phyloP scores from a whole-genome alignment of 2,888 invertebrate species.

The Esperia sulphurella region DNA sequence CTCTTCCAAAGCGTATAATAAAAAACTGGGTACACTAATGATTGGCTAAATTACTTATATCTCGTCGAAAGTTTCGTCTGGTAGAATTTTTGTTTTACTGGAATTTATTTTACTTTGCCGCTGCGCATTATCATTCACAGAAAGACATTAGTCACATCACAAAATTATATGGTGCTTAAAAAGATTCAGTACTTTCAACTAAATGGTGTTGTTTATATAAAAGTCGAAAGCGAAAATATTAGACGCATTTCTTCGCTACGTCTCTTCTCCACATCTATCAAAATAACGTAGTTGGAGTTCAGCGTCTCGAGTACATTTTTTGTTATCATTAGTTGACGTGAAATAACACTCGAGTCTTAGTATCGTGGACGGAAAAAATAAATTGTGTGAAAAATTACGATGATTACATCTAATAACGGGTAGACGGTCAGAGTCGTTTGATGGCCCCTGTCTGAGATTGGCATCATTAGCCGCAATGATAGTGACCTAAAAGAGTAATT shows the following conservation, averaged over 20 bases:
- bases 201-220: background rate
- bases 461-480: slow-evolving; percentile 73
- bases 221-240: background rate
- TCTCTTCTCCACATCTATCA: background rate
- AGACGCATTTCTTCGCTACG: background rate
- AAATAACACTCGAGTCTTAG: slow-evolving; percentile 58
- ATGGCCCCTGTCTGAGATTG: slow-evolving; percentile 66
- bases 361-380: slow-evolving; percentile 64
- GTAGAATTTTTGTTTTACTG: too few relatives aligned
- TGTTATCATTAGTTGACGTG: slow-evolving; percentile 73
- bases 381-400: slow-evolving; percentile 79
- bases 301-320: slow-evolving; percentile 42
- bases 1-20: background rate
- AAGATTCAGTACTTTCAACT: too few relatives aligned
- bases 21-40: too few relatives aligned
- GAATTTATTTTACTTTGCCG: too few relatives aligned
- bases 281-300: background rate
- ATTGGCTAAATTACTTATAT: too few relatives aligned
- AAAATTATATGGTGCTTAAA: too few relatives aligned
- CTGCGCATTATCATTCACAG: too few relatives aligned
- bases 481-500: slow-evolving; percentile 66
- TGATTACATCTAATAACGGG: slow-evolving; percentile 74
- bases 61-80: too few relatives aligned
- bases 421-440: slow-evolving; percentile 58
- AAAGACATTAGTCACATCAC: too few relatives aligned